Percentiles rank a stretch among this genome's conserved stretches.
phyloP scores from a whole-genome alignment of 1,140 invertebrate genomes.

The Rhagoletis pomonella region DNA sequence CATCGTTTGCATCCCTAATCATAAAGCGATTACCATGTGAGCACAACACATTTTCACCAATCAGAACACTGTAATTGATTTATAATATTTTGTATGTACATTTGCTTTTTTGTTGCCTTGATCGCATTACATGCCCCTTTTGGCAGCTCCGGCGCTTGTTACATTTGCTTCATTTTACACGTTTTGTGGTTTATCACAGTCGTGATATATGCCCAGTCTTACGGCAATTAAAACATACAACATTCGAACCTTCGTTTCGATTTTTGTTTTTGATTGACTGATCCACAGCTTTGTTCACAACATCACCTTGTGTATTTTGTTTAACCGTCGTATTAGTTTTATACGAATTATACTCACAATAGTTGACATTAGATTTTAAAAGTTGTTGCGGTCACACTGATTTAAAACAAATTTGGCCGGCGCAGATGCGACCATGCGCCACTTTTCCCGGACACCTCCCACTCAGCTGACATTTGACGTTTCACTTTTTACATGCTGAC shows the following conservation, averaged over 20 bases:
- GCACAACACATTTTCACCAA: constrained; percentile 33
- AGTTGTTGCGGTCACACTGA: too few species aligned
- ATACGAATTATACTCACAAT: too few species aligned
- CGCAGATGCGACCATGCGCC: too few species aligned
- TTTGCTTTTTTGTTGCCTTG: background rate
- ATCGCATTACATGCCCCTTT: background rate
- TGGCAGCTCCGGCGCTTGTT: background rate
- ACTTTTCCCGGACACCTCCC: too few species aligned
- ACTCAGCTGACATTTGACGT: too few species aligned
- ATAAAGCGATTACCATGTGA: constrained; percentile 28
- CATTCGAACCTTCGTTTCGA: background rate
- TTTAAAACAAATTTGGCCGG: too few species aligned
- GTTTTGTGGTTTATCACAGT: background rate
- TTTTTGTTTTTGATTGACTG: background rate
- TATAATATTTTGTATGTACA: background rate
- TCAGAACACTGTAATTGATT: background rate
- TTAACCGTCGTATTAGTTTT: too few species aligned
- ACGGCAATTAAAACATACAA: background rate
- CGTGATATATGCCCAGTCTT: background rate
- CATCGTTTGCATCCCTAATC: background rate
- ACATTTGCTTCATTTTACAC: background rate
- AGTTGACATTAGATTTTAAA: too few species aligned
- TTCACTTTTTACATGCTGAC: too few species aligned
- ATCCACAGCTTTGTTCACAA: too few species aligned
- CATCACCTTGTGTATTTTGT: background rate